These are phyloP conservation scores for Acanthococcus lagerstroemiae DNA, from an alignment of 2,888 invertebrate species.

Conservation along the genomic window DNA sequence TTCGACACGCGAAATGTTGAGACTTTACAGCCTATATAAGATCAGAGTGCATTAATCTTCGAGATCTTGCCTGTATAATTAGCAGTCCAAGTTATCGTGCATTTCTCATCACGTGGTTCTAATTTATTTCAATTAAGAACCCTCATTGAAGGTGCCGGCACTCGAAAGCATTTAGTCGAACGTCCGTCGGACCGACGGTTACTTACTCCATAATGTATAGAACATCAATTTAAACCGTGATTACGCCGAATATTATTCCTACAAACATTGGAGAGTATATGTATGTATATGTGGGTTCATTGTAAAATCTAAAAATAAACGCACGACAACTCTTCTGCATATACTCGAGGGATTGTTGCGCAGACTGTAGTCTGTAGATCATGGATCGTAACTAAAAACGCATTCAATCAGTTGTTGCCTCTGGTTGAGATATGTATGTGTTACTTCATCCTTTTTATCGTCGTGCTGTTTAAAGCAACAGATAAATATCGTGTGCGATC, in stretches of 20 bases:
- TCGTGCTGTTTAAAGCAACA: no score
- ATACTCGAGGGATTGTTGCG: slow-evolving; percentile 24
- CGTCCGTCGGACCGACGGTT: not conserved
- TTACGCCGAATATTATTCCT: slow-evolving; percentile 10
- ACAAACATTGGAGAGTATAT: no score
- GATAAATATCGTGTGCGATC: no score
- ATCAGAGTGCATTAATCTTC: no score
- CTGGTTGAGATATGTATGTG: no score
- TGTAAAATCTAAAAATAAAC: slow-evolving; percentile 3
- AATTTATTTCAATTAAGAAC: slow-evolving; percentile 28
- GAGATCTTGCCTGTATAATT: no score
- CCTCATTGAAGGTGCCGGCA: slow-evolving; percentile 11
- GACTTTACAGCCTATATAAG: no score
- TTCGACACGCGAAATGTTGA: no score
- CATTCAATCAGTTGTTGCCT: not conserved
- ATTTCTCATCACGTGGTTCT: slow-evolving; percentile 13
- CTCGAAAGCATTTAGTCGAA: not conserved
- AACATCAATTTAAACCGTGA: slow-evolving; percentile 22
- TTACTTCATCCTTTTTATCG: no score
- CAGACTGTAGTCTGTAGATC: slow-evolving; percentile 6
- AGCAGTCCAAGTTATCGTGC: no score
- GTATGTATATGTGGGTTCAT: slow-evolving; percentile 24
- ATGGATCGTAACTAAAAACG: slow-evolving; percentile 13
- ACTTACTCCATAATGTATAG: not conserved
- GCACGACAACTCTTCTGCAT: not conserved